Evolutionary conservation across 2,888 invertebrate genomes (phyloP), one percentile per base, ranked within the genome.

Genomic region (Mechanitis messenoides): DNA sequence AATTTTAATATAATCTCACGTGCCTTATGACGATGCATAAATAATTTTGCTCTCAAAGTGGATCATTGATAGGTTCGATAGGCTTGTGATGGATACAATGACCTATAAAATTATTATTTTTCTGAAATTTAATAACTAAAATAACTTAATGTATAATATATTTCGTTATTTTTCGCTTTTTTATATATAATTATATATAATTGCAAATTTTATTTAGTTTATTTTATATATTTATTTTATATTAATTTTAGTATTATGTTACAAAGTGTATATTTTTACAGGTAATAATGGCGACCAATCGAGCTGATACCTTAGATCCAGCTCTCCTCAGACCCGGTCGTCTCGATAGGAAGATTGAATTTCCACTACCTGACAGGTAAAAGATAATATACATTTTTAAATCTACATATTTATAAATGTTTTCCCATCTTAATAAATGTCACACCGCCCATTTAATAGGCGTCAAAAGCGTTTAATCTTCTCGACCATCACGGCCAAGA

Each of bases 281-380:
- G 90, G 90, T 93, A 0, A 97, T 98, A 64, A 98, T 98, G 97
- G 98, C 98, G 0, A 98, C 98, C 6, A 98, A 98, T 85, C 93
- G 98, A 76, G 98, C 98, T 3, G 99, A 99, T 80, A 99, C 99
- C 1, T 87, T 99, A 62, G 99, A 99, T 90, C 99, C 99, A n/a
- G 99, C 98, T 45, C 89, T 98, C 20, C 91, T 98, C 33, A 92
- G 98, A 76, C 98, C 98, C 3, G 99, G 99, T 20, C 95, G 99
- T 80, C 92, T 99, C 62, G 99, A 99, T 87, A 93, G 99, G 71
- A 99, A 99, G 89, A 99, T 99, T 71, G 99, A 99, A 84, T 99
- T 99, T 85, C 99, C 99, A 5, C 87, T 99, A 63, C 99, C 99
- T 0, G 99, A 98, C 88, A 92, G 95, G 76, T 87, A 74, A 70